Base-by-base conservation (phyloP, 2,797 vertebrate species). In the Anguilla pacifica region DNA sequence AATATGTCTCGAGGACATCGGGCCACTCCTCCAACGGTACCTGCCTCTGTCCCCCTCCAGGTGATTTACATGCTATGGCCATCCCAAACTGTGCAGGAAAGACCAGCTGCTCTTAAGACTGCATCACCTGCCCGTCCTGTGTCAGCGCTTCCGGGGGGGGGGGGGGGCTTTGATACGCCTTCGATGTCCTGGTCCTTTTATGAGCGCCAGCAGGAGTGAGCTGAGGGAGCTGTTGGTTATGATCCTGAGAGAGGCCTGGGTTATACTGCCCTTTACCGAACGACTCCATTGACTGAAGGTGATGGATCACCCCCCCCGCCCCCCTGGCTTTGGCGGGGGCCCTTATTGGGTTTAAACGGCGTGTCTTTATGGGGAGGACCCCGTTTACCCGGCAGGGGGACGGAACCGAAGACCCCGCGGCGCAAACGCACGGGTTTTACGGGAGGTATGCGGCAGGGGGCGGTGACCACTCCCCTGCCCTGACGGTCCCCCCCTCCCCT, bases 1-100 rank as follows among this genome's bases (percentile, higher is more conserved):
- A 92, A 93, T 92, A 90, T 88, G 79, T 88, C 91, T 85, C 61
- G 88, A 79, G 39, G 90, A 88, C 92, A 93, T 92, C 74, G 89
- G 91, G 90, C 39, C 89, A 1, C 92, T 84, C 88, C 74, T 82
- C 86, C 86, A 86, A 61, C 86, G 85, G 89, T 89, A 87, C 87
- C 86, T 49, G 61, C 67, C 70, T 49, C 85, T 88, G 88, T 13
- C n/a, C 17, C 57, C 35, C 6, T 46, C 70, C 35, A 19, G 77
- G 86, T 72, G 39, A 70, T 88, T 57, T 55, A 83, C 59, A 39
- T 55, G 28, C 15, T 70, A 57, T 70, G 84, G 61, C 64, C 81
- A 6, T 87, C 49, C n/a, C 22, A 15, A 85, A 64, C n/a, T 19
- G 28, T 6, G 70, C 35, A 15, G 11, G 39, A 10, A 39, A 35